These are phyloP conservation scores for Emys orbicularis DNA, from an alignment of 2,797 vertebrate genomes.

Conservation along the genomic window DNA sequence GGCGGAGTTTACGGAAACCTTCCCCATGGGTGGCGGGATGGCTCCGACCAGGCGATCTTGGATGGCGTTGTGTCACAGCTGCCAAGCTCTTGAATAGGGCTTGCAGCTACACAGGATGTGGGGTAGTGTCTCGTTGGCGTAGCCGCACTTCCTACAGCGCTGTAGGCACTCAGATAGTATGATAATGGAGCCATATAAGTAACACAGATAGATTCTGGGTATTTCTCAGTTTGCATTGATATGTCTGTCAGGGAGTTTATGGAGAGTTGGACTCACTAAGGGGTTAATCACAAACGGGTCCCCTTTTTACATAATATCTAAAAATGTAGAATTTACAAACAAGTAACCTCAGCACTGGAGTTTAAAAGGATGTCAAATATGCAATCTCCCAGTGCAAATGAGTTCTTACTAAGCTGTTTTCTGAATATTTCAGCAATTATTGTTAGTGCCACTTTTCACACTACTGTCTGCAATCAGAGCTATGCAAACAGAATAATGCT, in stretches of 20 bases:
- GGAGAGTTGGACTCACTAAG: background rate
- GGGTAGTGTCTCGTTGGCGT: too few species aligned
- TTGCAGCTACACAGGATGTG: too few species aligned
- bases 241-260: background rate
- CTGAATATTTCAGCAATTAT: conserved; percentile 34
- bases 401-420: conserved; percentile 21
- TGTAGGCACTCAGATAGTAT: background rate
- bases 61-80: too few species aligned
- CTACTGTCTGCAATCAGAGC: conserved; percentile 3
- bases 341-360: background rate
- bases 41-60: too few species aligned
- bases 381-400: background rate
- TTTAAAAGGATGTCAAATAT: background rate
- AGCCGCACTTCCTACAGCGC: too few species aligned
- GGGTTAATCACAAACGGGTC: background rate
- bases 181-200: background rate
- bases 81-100: too few species aligned
- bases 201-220: background rate
- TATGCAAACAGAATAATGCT: conserved; percentile 28
- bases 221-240: background rate
- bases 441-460: background rate
- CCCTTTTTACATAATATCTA: background rate
- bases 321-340: background rate
- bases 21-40: too few species aligned
- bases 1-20: too few species aligned